Conservation (phyloP, 2,113 vertebrate genomes). For the Psilopogon haemacephalus region DNA sequence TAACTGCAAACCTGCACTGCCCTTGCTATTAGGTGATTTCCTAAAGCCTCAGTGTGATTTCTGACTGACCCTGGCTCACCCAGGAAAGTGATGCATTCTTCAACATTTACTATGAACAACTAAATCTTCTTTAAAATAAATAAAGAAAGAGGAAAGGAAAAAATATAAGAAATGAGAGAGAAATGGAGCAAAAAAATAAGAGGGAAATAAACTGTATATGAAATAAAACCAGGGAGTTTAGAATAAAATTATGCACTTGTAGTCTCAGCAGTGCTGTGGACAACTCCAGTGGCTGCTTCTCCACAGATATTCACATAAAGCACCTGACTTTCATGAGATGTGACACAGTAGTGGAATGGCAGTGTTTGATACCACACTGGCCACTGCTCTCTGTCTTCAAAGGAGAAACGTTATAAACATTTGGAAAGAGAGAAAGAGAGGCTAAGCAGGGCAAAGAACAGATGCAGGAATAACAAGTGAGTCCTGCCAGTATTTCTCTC, state of each 20-base stretch:
- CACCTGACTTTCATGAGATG: not conserved
- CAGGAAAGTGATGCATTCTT: not conserved
- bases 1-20: not conserved
- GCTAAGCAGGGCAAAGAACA: not conserved
- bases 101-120: not conserved
- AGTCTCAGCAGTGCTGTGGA: not conserved
- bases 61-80: not conserved
- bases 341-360: accelerated
- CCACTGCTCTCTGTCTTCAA: not conserved
- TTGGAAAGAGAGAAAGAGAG: not conserved
- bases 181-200: not conserved
- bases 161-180: not conserved
- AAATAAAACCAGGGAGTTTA: not conserved
- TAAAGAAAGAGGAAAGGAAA: not conserved
- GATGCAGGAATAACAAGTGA: not conserved
- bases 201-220: not conserved
- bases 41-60: not conserved
- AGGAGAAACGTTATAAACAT: not conserved
- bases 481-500: not conserved
- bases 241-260: not conserved
- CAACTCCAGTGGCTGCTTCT: accelerated
- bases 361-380: accelerated
- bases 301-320: not conserved
- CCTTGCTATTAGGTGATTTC: not conserved
- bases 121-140: not conserved